Base-by-base conservation (phyloP, 2,113 vertebrate genomes). In the Columbina picui region DNA sequence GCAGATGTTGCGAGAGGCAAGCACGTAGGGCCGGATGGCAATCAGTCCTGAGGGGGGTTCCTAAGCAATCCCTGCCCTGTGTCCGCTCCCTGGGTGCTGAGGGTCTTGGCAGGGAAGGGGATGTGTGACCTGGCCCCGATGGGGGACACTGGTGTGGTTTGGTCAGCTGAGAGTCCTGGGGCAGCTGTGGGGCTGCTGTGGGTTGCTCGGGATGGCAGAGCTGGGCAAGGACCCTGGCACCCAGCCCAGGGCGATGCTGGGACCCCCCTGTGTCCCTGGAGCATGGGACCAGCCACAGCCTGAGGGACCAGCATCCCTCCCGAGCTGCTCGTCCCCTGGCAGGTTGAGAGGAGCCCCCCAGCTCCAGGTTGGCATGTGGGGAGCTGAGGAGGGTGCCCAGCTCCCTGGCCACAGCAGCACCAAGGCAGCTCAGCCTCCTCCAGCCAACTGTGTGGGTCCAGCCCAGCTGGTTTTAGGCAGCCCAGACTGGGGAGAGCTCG, bases 1-100 rank as follows among this genome's bases (percentile, higher is more conserved):
- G 68, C 91, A 70, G 68, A 93, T 57, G 89, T 34, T 95, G 93
- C 82, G 89, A 88, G 86, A 84, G 93, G 80, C 94, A 80, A 89
- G 87, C 1, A 2, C 2, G 39, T 2, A 7, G 94, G 75, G 38
- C 34, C 1, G 3, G 36, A 36, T 10, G 59, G 71, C 90, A 47
- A 43, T 11, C 27, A 36, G 41, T 11, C 49, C 34, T 1, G 2
- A 2, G 30, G 19, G 49, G 12, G 13, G 7, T 43, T 15, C 64
- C 41, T 41, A 25, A 25, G 56, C 32, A 45, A 7, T 14, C 50
- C 32, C 45, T 1, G 2, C 63, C 32, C 38, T 1, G 1, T 34
- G 57, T 32, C 34, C 9, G 18, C 27, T 63, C 49, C 38, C 32
- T 27, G 4, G 36, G 47, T 50, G 67, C 41, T 6, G 10, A 55